Percentiles rank a stretch among this genome's conserved stretches.
Evolutionary conservation across 2,113 vertebrate species (phyloP).

Genomic region (Podiceps cristatus): DNA sequence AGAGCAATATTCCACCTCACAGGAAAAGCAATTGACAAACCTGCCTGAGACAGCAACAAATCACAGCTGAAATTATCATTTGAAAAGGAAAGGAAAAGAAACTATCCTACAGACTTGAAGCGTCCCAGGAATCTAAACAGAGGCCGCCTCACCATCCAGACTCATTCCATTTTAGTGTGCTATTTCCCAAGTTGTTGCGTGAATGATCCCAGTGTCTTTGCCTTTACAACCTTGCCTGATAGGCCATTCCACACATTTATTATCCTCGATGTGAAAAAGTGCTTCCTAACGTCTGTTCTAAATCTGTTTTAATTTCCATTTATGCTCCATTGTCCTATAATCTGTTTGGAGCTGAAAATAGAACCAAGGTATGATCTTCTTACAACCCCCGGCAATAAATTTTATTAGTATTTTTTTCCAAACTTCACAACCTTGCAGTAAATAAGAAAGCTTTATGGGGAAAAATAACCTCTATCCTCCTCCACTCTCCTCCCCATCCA

Average conservation of each 20-base stretch:
- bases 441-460: conserved; percentile 65
- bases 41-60: neutral
- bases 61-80: neutral
- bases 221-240: conserved; percentile 59
- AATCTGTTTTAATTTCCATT: conserved; percentile 75
- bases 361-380: conserved; percentile 71
- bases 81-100: neutral
- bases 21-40: neutral
- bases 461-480: conserved; percentile 56
- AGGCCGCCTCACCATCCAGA: neutral
- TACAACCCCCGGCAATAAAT: conserved; percentile 67
- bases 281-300: conserved; percentile 61
- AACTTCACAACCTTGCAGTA: conserved; percentile 65
- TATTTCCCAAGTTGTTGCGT: conserved; percentile 41
- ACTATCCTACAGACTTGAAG: neutral
- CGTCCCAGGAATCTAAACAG: conserved; percentile 29
- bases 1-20: neutral
- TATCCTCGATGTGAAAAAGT: conserved; percentile 63
- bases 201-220: conserved; percentile 53
- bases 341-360: conserved; percentile 70
- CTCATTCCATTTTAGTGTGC: conserved; percentile 3
- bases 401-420: conserved; percentile 67
- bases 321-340: conserved; percentile 71
- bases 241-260: conserved; percentile 67
- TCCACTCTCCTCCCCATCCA: conserved; percentile 27